Percentiles rank a stretch among this genome's conserved stretches.
Evolutionary conservation across 1,140 invertebrate species (phyloP).

Genomic region (Neomicropteryx cornuta): DNA sequence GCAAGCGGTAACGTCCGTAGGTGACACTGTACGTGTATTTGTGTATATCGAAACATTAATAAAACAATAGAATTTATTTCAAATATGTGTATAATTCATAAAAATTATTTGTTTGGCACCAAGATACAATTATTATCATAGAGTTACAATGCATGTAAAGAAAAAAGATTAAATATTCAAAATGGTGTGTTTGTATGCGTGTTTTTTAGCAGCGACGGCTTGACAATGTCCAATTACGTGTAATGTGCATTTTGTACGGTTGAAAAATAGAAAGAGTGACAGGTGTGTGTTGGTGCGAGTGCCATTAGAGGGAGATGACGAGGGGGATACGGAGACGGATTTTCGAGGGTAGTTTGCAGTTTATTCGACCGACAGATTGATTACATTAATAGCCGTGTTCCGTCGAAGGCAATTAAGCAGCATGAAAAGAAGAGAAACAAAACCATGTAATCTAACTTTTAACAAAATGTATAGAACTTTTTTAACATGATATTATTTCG

Average conservation of each 20-base stretch:
- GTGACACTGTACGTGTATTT: conserved; percentile 31
- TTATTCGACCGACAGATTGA: not conserved
- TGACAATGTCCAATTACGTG: conserved; percentile 9
- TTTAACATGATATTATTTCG: too few relatives aligned
- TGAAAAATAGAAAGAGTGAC: too few relatives aligned
- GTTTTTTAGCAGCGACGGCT: conserved; percentile 25
- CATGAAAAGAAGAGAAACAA: conserved; percentile 35
- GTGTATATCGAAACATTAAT: conserved; percentile 13
- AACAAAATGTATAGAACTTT: too few relatives aligned
- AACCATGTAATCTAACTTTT: conserved; percentile 25
- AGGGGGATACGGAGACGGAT: not conserved
- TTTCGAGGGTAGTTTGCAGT: not conserved
- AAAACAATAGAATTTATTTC: conserved; percentile 16
- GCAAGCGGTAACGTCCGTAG: conserved; percentile 37
- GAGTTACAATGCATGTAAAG: conserved; percentile 18
- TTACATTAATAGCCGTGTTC: conserved; percentile 9
- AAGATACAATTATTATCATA: conserved; percentile 25
- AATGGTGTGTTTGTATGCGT: conserved; percentile 38
- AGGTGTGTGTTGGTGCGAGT: not conserved
- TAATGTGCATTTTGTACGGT: too few relatives aligned
- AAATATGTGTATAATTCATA: not conserved
- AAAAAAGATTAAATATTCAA: conserved; percentile 26
- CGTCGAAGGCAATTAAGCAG: conserved; percentile 32
- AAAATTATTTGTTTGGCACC: conserved; percentile 8
- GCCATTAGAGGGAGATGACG: not conserved